A percentile compares a stretch with the other conserved stretches of the same genome.
Conservation (phyloP, 2,797 vertebrate species). For the Lerista edwardsae region DNA sequence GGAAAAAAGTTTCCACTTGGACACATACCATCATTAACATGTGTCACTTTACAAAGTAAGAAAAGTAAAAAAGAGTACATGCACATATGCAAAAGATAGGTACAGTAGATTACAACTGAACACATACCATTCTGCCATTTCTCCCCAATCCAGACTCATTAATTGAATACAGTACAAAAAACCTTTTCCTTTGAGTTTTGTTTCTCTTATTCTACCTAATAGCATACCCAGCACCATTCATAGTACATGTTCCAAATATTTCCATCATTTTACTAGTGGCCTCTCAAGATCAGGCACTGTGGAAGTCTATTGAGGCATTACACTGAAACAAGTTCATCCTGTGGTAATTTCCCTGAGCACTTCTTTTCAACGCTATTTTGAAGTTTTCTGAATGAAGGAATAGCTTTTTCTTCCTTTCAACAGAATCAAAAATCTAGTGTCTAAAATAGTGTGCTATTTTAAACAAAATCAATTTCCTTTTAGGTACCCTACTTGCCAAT, state of each 20-base stretch:
- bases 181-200: not conserved
- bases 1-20: no score
- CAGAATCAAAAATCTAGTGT: no score
- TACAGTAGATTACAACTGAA: not conserved
- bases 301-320: not conserved
- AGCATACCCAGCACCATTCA: not conserved
- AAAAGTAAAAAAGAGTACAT: not conserved
- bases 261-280: not conserved
- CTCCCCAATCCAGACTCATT: not conserved
- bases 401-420: not conserved
- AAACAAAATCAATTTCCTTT: not conserved
- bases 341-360: not conserved
- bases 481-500: not conserved
- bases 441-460: no score
- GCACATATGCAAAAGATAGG: no score
- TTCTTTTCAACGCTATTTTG: not conserved
- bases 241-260: not conserved
- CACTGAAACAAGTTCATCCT: not conserved
- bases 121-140: no score
- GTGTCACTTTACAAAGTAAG: no score
- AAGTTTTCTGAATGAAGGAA: not conserved
- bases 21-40: no score
- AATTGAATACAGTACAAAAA: not conserved
- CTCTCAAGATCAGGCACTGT: not conserved
- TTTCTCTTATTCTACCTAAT: not conserved